Evolutionary conservation across 2,888 invertebrate species (phyloP).

Genomic region (Conistra vaccinii): DNA sequence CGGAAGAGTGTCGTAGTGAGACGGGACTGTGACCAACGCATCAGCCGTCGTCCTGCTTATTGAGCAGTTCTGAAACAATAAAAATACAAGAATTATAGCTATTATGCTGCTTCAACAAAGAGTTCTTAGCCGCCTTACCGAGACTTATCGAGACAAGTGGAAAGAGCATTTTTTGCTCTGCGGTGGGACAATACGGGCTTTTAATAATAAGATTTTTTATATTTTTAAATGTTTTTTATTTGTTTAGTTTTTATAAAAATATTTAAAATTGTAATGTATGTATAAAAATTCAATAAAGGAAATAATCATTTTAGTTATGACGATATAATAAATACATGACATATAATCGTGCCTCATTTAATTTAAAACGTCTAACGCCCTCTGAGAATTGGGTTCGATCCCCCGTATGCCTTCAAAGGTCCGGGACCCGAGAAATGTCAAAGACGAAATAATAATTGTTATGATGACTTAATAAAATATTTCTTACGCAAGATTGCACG

Average conservation of each 20-base stretch:
- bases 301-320: not conserved
- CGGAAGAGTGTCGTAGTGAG: slow-evolving; percentile 92
- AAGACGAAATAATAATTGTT: not conserved
- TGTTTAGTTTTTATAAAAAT: too few species aligned
- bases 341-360: too few species aligned
- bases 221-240: too few species aligned
- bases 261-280: too few species aligned
- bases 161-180: not conserved
- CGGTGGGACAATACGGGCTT: too few species aligned
- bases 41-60: slow-evolving; percentile 92
- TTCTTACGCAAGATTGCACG: slow-evolving; percentile 9
- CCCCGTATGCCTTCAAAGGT: too few species aligned
- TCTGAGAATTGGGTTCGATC: too few species aligned
- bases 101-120: too few species aligned
- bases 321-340: not conserved
- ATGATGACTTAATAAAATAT: not conserved
- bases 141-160: not conserved
- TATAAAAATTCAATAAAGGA: too few species aligned
- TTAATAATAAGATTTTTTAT: too few species aligned
- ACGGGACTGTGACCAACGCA: slow-evolving; percentile 94
- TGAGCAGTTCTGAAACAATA: slow-evolving; percentile 92
- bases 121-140: not conserved
- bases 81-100: slow-evolving; percentile 6
- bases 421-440: too few species aligned
- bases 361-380: too few species aligned